Percentiles rank a stretch among this genome's conserved stretches.
These are phyloP conservation scores for Microchrysa polita DNA, from an alignment of 2,888 invertebrate genomes.

Conservation along the genomic window DNA sequence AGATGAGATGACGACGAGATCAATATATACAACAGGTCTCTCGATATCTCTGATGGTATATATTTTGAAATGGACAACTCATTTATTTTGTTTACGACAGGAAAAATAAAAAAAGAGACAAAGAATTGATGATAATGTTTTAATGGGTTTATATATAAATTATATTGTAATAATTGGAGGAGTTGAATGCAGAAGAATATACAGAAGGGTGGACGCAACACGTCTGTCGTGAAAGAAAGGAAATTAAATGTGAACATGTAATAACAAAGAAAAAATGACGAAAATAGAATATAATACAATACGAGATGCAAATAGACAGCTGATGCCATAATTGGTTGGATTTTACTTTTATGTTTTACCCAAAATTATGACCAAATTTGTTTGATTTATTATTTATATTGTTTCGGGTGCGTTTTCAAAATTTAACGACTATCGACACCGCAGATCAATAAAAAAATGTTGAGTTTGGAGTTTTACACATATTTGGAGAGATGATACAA, in stretches of 20 bases:
- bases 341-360: slow-evolving; percentile 29
- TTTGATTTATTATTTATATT: slow-evolving; percentile 20
- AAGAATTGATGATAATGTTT: slow-evolving; percentile 48
- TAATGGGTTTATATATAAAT: slow-evolving; percentile 39
- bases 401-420: slow-evolving; percentile 19
- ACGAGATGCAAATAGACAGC: not conserved
- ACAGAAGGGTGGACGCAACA: not conserved
- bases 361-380: slow-evolving; percentile 24
- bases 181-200: slow-evolving; percentile 15
- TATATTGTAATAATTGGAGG: slow-evolving; percentile 43
- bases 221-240: slow-evolving; percentile 1
- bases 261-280: slow-evolving; percentile 8
- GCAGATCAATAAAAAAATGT: slow-evolving; percentile 19
- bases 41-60: slow-evolving; percentile 18
- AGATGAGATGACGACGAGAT: slow-evolving; percentile 50
- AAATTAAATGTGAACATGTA: slow-evolving; percentile 12
- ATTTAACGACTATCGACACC: slow-evolving; percentile 9
- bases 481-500: slow-evolving; percentile 20
- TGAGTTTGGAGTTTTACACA: not conserved
- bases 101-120: slow-evolving; percentile 46
- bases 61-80: slow-evolving; percentile 44
- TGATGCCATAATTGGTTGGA: slow-evolving; percentile 6
- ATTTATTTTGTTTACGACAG: slow-evolving; percentile 45
- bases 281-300: not conserved
- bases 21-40: slow-evolving; percentile 25